Base-by-base conservation (phyloP, 2,113 vertebrate species). In the crab-eating macaque (Macaca fascicularis) region DNA sequence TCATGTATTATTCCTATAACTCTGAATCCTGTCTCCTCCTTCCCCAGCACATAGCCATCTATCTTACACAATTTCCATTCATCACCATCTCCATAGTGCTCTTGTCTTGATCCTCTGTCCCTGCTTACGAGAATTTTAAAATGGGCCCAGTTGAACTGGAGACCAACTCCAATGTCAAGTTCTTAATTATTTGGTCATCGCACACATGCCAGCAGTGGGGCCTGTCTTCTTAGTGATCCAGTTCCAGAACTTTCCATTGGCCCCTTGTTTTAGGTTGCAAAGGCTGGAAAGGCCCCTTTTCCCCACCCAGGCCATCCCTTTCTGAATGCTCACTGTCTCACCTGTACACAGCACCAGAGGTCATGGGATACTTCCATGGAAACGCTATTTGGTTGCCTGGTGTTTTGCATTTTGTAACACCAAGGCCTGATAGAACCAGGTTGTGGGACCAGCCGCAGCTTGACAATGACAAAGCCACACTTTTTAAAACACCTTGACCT, bases 401-500 rank as follows among this genome's bases (percentile, higher is more conserved):
- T 86, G 64, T 32, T 97, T 97, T 92, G 89, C 96, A 88, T 97
- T 95, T 96, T 90, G 70, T 96, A 70, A 94, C 96, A 98, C 83
- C 93, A 79, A 75, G 69, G 57, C 94, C 95, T 82, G 9, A 69
- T 80, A 38, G 50, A 81, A 97, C 81, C 7, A 10, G 90, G 76
- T 85, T 16, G 61, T 2, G 30, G 52, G n/a, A 87, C n/a, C 48
- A 89, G 40, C 11, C 88, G 67, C 64, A 90, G 43, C 50, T 48
- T 48, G 88, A 84, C 50, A 79, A 48, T 25, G 55, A 86, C 83
- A 81, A 69, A 93, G 38, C 40, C 59, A 84, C 5, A 3, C 55
- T 57, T 81, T 78, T 12, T 52, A 4, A 64, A 94, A 86, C 20
- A 72, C 30, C 5, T 94, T 6, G 1, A n/a, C n/a, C 52, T 75